Evolutionary conservation across 1,140 invertebrate species (phyloP), one percentile per base, ranked within the genome.

Genomic region (Paraescarpia echinospica): DNA sequence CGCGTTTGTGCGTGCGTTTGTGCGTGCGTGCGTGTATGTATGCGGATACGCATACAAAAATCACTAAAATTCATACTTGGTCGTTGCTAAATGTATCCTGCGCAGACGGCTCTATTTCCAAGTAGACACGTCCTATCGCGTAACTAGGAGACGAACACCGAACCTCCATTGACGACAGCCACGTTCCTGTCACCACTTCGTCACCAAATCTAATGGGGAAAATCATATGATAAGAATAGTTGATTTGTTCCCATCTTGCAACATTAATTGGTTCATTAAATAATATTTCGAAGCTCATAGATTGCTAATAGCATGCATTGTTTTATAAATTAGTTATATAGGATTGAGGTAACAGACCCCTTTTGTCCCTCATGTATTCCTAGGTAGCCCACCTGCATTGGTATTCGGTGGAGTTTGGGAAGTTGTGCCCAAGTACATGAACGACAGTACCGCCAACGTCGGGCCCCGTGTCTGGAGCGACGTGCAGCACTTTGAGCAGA

Each of bases 341-440:
- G 4, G 12, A 41, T 6, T 41, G 12, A 41, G 4, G 12, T 41
- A 41, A 41, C 12, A 41, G 4, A 6, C 4, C 41, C 12, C 41
- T 41, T n/a, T 41, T 41, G 12, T 12, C 41, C 41, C 41, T 4
- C 4, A 4, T 41, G 59, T 77, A 2, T 77, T 22, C 59, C 9
- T 77, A 0, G 14, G 27, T 77, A 4, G 22, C 59, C 59, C 59
- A 94, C 48, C 48, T 89, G 91, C 93, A 94, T 0, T 51, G 88
- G 34, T 93, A 48, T 33, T 92, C 91, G 31, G 90, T 31, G 14
- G 92, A 93, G 51, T 94, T 91, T 9, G 93, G 94, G 35, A 94
- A 94, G 89, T 94, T 94, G 77, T 94, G 93, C 22, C 94, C 94
- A 89, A 92, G 92, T 9, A 94, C 93, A 94, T 94, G 94, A 22